Evolutionary conservation across 2,113 vertebrate species (phyloP).

Genomic region (Macquaria australasica): DNA sequence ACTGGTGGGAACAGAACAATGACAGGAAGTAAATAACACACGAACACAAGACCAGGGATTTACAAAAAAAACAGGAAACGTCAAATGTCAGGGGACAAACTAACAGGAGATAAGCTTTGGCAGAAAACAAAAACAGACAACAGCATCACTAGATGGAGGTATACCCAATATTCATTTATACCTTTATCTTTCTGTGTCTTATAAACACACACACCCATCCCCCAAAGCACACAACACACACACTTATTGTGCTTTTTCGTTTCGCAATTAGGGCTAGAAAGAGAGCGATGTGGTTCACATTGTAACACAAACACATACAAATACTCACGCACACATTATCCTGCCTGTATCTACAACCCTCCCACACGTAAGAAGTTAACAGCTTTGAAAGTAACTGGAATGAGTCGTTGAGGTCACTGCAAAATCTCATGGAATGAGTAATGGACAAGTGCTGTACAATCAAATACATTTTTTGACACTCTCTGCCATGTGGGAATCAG

Average conservation of each 20-base stretch:
- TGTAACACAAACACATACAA: conserved; percentile 10
- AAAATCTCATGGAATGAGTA: conserved; percentile 58
- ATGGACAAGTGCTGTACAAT: conserved; percentile 45
- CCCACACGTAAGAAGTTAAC: conserved; percentile 61
- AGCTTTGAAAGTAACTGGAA: conserved; percentile 49
- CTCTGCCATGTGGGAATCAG: conserved; percentile 32
- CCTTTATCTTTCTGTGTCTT: background rate
- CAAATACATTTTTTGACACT: conserved; percentile 25
- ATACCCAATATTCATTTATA: background rate
- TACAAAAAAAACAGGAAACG: too few species aligned
- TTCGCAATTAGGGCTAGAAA: background rate
- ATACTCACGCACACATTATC: conserved; percentile 22
- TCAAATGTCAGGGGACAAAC: background rate
- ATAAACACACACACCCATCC: background rate
- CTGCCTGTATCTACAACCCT: conserved; percentile 46
- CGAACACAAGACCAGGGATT: too few species aligned
- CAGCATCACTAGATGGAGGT: background rate
- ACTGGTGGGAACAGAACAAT: too few species aligned
- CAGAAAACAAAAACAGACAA: background rate
- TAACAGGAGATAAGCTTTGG: background rate
- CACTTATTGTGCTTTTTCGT: background rate
- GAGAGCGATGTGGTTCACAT: background rate
- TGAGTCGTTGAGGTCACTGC: conserved; percentile 34
- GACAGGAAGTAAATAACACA: too few species aligned
- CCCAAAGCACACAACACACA: background rate